A percentile compares a stretch with the other conserved stretches of the same genome.
phyloP scores from a whole-genome alignment of 2,797 vertebrate species.

The Emydoidea blandingii region DNA sequence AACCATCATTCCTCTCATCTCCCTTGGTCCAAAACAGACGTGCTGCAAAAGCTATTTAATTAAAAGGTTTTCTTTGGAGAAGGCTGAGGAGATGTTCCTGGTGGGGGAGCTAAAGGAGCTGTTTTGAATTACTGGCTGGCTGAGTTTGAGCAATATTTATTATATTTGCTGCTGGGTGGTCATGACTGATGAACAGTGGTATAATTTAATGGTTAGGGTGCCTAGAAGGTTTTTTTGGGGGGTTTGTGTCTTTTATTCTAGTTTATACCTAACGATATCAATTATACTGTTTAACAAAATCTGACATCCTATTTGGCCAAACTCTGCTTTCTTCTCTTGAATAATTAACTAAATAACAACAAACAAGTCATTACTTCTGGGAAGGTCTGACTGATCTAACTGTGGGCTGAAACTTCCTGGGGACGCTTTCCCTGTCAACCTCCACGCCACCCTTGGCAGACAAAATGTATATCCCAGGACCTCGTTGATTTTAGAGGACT shows the following conservation, averaged over 20 bases:
- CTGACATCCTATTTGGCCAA: conserved; percentile 21
- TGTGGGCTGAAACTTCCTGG: background rate
- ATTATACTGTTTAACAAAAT: background rate
- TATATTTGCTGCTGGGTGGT: background rate
- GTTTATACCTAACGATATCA: background rate
- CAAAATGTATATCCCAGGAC: background rate
- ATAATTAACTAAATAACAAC: background rate
- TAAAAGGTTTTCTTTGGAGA: background rate
- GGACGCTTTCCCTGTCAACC: accelerated
- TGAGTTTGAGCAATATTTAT: conserved; percentile 14
- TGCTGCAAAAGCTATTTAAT: background rate
- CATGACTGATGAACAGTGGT: conserved; percentile 26
- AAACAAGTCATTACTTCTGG: accelerated
- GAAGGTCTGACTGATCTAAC: background rate
- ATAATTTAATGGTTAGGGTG: conserved; percentile 28
- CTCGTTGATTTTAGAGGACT: background rate
- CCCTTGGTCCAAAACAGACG: background rate
- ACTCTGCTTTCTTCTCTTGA: background rate
- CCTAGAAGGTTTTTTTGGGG: accelerated
- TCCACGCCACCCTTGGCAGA: background rate
- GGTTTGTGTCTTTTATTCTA: background rate
- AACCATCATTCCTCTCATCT: background rate
- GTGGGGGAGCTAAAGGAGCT: background rate
- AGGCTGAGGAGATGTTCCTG: background rate
- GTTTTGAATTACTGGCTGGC: background rate